Evolutionary conservation across 2,888 invertebrate species (phyloP), one percentile per base, ranked within the genome.

Genomic region (Thera britannica): DNA sequence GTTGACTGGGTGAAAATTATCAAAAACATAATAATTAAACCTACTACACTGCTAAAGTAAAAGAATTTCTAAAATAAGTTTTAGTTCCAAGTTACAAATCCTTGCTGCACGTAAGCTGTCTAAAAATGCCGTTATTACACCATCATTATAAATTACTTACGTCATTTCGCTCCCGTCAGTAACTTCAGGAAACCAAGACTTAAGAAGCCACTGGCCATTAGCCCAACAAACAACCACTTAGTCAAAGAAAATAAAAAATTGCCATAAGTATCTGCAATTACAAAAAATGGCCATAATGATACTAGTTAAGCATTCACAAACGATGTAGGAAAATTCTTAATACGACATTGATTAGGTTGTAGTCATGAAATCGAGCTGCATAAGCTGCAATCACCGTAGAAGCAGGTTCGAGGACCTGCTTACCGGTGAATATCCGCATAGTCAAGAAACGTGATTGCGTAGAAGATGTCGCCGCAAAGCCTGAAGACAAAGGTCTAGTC

Each of bases 321-420:
- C 92, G 90, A 93, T 87, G 79, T 82, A 81, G 86, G 84, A 84
- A 87, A 89, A 90, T 92, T 93, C 90, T 89, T 91, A 90, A 92
- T 92, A 92, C 82, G 92, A 92, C 92, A 91, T 90, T 93, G 91
- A 93, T 93, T 90, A 92, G 89, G 74, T 84, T 77, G 79, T 79
- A 83, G 87, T 82, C 84, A 90, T 84, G 89, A 85, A 87, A 79
- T 72, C 75, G 77, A 78, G 70, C 79, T 83, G 81, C 82, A 84
- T 83, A 78, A 80, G 11, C 36, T 60, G 46, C 51, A 46, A 36
- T 61, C 46, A 65, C 41, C 2, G 34, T 12, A 41, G 54, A 65
- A 61, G 23, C 68, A 52, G 64, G 41, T 35, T 35, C 12, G 3
- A 3, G 8, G 3, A 8, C 23, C 23, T 35, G 35, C 2, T 9